Conservation (phyloP, 2,113 vertebrate genomes). For the Euleptes europaea region DNA sequence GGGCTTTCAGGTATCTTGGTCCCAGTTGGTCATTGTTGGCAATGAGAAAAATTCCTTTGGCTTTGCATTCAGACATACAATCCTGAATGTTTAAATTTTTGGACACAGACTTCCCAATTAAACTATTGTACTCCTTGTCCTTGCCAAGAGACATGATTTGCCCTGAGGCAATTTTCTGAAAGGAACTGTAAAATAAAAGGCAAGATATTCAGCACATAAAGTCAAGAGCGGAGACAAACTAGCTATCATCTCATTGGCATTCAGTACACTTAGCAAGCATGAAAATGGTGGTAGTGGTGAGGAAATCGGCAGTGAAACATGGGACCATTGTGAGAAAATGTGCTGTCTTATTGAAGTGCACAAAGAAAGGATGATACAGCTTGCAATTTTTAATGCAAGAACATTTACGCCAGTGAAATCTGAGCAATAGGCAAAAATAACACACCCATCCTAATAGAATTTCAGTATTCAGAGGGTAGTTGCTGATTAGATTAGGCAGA, state of each 20-base stretch:
- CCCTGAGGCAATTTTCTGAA: background rate
- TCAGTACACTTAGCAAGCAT: background rate
- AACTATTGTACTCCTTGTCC: background rate
- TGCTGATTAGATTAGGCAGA: background rate
- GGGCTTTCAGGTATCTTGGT: too few species aligned
- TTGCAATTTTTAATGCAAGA: slow-evolving; percentile 8
- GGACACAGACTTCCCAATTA: background rate
- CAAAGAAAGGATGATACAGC: background rate
- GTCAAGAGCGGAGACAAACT: slow-evolving; percentile 2
- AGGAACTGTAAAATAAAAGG: background rate
- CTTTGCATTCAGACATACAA: background rate
- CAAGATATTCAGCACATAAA: background rate
- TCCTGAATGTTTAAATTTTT: background rate
- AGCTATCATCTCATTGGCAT: slow-evolving; percentile 7
- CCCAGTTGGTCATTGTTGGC: too few species aligned
- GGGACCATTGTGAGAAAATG: background rate
- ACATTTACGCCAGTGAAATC: background rate
- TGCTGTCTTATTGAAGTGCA: accelerated
- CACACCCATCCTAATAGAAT: background rate
- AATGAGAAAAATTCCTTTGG: background rate
- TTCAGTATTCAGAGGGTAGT: background rate
- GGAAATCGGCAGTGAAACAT: background rate
- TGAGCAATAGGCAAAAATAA: background rate
- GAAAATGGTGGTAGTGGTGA: background rate
- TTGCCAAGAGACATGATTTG: background rate